Evolutionary conservation across 2,113 vertebrate genomes (phyloP).

Genomic region (Hyperoodon ampullatus): DNA sequence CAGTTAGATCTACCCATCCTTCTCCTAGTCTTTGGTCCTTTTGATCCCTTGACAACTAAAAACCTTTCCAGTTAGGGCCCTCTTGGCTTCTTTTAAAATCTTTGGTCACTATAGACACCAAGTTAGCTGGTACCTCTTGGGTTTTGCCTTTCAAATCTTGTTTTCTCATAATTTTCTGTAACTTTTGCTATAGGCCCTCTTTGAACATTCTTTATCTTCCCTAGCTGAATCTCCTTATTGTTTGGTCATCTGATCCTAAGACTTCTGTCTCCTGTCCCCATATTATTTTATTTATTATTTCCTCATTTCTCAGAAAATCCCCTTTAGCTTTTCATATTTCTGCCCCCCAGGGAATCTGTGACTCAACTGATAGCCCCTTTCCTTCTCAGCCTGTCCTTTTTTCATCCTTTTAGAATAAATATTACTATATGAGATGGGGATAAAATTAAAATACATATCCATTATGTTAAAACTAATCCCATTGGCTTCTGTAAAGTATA

Average conservation of each 20-base stretch:
- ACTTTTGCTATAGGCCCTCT: background rate
- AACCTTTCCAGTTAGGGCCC: background rate
- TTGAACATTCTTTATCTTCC: conserved; percentile 4
- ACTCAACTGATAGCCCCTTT: background rate
- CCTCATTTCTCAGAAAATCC: conserved; percentile 51
- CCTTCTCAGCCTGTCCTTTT: background rate
- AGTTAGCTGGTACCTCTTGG: background rate
- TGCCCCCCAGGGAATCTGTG: background rate
- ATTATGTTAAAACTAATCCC: conserved; percentile 12
- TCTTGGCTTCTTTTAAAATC: conserved; percentile 30
- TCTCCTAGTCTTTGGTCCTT: background rate
- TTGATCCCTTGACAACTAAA: background rate
- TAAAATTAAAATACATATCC: conserved; percentile 15
- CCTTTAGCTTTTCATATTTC: conserved; percentile 44
- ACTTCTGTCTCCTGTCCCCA: background rate
- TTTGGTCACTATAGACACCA: background rate
- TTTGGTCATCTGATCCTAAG: background rate
- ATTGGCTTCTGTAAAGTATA: background rate
- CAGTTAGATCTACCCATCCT: background rate
- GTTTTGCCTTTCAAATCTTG: conserved; percentile 46
- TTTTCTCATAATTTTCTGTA: conserved; percentile 38
- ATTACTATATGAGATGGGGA: background rate
- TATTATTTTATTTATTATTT: conserved; percentile 53
- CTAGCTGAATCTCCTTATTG: background rate
- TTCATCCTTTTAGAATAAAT: conserved; percentile 23